Conservation (phyloP, 2,888 invertebrate genomes). For the Agrenia bidenticulata region DNA sequence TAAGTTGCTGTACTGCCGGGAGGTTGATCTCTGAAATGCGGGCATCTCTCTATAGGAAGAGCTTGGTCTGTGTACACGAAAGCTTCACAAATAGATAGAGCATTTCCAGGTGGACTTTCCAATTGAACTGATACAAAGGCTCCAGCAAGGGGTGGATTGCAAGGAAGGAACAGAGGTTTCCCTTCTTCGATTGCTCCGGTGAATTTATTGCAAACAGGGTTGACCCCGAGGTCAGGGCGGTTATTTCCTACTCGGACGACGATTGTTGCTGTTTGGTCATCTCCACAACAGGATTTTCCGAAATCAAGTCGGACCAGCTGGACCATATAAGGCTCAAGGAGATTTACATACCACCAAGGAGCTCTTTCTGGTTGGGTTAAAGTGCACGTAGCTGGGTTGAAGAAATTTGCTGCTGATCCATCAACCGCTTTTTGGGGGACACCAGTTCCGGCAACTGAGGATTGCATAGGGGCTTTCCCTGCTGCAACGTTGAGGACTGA, state of each 20-base stretch:
- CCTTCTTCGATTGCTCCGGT: conserved; percentile 84
- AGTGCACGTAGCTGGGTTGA: conserved; percentile 81
- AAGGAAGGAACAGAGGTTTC: conserved; percentile 85
- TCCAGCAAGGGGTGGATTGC: conserved; percentile 92
- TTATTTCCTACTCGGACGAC: conserved; percentile 90
- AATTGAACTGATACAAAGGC: conserved; percentile 91
- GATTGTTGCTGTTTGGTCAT: conserved; percentile 76
- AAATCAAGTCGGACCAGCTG: conserved; percentile 87
- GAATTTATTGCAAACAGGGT: conserved; percentile 88
- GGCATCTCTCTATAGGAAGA: conserved; percentile 85
- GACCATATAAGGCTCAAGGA: conserved; percentile 92
- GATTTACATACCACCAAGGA: conserved; percentile 95
- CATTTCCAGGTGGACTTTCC: conserved; percentile 71
- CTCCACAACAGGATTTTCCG: conserved; percentile 87
- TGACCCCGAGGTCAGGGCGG: conserved; percentile 84
- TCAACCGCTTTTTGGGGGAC: conserved; percentile 89
- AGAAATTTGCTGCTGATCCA: conserved; percentile 81
- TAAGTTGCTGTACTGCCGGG: conserved; percentile 90
- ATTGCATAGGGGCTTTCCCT: conserved; percentile 91
- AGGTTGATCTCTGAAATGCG: conserved; percentile 88
- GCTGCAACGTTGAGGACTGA: conserved; percentile 89
- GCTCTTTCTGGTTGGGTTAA: conserved; percentile 78
- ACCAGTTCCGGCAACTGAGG: conserved; percentile 59
- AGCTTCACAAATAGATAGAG: conserved; percentile 86
- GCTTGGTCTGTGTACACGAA: conserved; percentile 93